These are phyloP conservation scores for Acheta domesticus DNA, from an alignment of 2,888 invertebrate genomes.

Conservation along the genomic window DNA sequence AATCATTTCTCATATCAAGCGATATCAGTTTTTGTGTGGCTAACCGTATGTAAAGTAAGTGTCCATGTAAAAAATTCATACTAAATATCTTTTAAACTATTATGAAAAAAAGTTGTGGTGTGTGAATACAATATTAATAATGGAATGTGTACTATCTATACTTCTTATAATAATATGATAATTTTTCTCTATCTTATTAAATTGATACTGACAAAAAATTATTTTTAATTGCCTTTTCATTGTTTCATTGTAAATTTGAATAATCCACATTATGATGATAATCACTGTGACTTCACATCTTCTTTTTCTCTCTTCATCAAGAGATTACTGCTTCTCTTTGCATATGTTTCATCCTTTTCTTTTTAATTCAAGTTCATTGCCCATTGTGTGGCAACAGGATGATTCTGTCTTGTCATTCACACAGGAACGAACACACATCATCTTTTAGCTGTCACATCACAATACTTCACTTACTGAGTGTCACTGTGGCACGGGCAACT, in stretches of 20 bases:
- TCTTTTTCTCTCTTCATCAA: background rate
- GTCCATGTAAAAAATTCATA: background rate
- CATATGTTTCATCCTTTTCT: background rate
- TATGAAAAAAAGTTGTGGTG: conserved; percentile 3
- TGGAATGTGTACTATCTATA: background rate
- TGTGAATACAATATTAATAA: conserved; percentile 18
- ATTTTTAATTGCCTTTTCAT: background rate
- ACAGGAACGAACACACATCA: too few species aligned
- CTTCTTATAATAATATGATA: conserved; percentile 18
- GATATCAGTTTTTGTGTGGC: background rate
- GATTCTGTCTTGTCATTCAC: too few species aligned
- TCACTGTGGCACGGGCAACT: too few species aligned
- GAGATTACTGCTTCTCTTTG: background rate
- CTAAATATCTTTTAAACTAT: background rate
- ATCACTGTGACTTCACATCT: too few species aligned
- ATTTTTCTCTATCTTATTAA: background rate
- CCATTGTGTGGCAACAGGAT: too few species aligned
- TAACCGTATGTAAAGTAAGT: conserved; percentile 6
- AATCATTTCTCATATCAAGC: background rate
- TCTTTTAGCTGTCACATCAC: too few species aligned
- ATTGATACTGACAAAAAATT: background rate
- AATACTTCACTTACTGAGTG: too few species aligned
- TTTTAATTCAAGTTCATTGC: background rate
- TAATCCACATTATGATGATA: background rate
- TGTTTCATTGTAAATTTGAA: background rate